Evolutionary conservation across 2,888 invertebrate genomes (phyloP).

Genomic region (Microdon myrmicae): DNA sequence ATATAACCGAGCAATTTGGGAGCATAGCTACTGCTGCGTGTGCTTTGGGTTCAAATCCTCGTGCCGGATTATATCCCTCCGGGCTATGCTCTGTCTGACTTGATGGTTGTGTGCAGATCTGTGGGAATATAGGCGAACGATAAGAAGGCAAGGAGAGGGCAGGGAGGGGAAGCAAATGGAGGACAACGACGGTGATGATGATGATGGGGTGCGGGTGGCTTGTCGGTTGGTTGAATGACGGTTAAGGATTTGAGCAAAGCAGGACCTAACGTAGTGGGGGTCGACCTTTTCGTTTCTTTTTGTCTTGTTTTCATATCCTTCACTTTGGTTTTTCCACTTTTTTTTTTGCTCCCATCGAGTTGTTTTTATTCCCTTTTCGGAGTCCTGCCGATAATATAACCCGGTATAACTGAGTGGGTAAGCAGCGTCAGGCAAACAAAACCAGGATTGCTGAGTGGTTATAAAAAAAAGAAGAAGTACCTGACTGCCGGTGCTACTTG

Average conservation of each 20-base stretch:
- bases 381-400: constrained; percentile 50
- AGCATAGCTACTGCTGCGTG: constrained; percentile 46
- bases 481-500: constrained; percentile 51
- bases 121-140: constrained; percentile 31
- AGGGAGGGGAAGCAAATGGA: constrained; percentile 12
- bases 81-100: constrained; percentile 31
- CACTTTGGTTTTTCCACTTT: constrained; percentile 23
- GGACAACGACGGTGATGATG: constrained; percentile 43
- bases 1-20: constrained; percentile 45
- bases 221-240: constrained; percentile 60
- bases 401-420: constrained; percentile 53
- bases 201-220: constrained; percentile 59
- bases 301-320: constrained; percentile 17
- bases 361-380: constrained; percentile 26
- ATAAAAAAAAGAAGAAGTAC: constrained; percentile 38
- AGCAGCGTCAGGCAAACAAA: constrained; percentile 49
- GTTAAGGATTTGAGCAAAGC: constrained; percentile 48
- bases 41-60: constrained; percentile 54
- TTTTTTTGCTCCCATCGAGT: too few relatives aligned
- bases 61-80: constrained; percentile 56
- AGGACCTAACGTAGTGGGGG: constrained; percentile 36
- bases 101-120: constrained; percentile 45
- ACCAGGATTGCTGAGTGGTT: constrained; percentile 48
- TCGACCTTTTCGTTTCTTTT: constrained; percentile 34
- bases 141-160: neutral